Conservation (phyloP, 2,113 vertebrate species). For the Cephalopholis sonnerati region DNA sequence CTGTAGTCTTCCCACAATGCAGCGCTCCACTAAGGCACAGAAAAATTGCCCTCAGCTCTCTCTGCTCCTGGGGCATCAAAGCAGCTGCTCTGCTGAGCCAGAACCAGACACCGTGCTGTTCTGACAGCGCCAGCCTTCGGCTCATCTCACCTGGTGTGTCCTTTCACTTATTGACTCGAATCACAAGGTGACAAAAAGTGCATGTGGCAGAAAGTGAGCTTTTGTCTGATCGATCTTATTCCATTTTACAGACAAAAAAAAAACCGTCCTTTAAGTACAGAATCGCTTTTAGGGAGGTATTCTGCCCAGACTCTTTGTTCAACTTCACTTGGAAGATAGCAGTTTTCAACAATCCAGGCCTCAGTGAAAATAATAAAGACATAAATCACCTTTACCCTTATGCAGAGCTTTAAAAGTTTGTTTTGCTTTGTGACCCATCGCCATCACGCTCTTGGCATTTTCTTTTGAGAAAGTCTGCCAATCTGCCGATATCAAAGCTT, state of each 20-base stretch:
- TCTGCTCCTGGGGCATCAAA: slow-evolving; percentile 64
- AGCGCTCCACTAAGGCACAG: slow-evolving; percentile 57
- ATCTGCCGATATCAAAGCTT: slow-evolving; percentile 35
- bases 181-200: slow-evolving; percentile 39
- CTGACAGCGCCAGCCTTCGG: slow-evolving; percentile 68
- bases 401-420: slow-evolving; percentile 22
- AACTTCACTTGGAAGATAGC: slow-evolving; percentile 22
- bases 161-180: slow-evolving; percentile 44
- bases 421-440: slow-evolving; percentile 9
- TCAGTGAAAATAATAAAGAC: slow-evolving; percentile 1
- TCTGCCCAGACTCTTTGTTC: slow-evolving; percentile 13
- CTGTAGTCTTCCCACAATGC: slow-evolving; percentile 68
- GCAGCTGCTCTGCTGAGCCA: slow-evolving; percentile 68
- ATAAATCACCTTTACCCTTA: background rate
- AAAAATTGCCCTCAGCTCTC: slow-evolving; percentile 59
- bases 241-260: slow-evolving; percentile 1
- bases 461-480: slow-evolving; percentile 17
- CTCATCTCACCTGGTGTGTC: slow-evolving; percentile 54
- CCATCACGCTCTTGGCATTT: slow-evolving; percentile 24
- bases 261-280: background rate
- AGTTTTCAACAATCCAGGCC: slow-evolving; percentile 9
- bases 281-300: background rate
- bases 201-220: slow-evolving; percentile 40
- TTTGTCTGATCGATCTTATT: slow-evolving; percentile 21
- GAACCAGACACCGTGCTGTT: slow-evolving; percentile 82